Evolutionary conservation across 2,113 vertebrate genomes (phyloP).

Genomic region (Morone chrysops): DNA sequence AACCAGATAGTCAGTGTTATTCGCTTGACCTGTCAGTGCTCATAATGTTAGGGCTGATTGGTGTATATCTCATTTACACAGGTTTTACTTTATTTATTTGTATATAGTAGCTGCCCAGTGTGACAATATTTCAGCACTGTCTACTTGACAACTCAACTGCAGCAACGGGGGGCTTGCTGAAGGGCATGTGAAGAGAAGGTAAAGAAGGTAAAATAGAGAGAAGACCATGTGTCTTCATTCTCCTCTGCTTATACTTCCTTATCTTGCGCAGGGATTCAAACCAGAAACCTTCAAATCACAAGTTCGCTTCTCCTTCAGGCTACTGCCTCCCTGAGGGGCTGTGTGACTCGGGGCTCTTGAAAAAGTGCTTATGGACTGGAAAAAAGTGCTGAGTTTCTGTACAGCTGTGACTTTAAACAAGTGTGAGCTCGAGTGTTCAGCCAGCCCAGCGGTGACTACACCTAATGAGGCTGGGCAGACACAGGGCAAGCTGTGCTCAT

Average conservation of each 20-base stretch:
- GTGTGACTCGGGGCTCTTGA: slow-evolving; percentile 32
- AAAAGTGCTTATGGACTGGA: slow-evolving; percentile 61
- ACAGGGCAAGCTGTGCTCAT: slow-evolving; percentile 68
- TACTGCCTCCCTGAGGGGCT: slow-evolving; percentile 21
- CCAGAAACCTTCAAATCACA: slow-evolving; percentile 32
- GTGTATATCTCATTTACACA: neutral
- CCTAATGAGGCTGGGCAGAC: slow-evolving; percentile 68
- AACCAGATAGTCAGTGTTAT: no score
- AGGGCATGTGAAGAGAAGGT: neutral
- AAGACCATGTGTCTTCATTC: neutral
- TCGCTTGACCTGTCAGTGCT: no score
- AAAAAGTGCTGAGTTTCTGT: slow-evolving; percentile 63
- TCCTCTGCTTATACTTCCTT: neutral
- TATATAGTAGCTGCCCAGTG: neutral
- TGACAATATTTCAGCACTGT: neutral
- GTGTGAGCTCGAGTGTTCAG: slow-evolving; percentile 42
- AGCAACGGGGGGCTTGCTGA: neutral
- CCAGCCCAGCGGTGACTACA: slow-evolving; percentile 50
- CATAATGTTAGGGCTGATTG: no score
- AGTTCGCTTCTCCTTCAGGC: slow-evolving; percentile 30
- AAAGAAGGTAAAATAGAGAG: neutral
- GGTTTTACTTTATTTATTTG: neutral
- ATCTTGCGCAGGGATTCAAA: slow-evolving; percentile 15
- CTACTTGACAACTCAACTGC: neutral
- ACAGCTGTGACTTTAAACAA: slow-evolving; percentile 61